Evolutionary conservation across 2,888 invertebrate genomes (phyloP).

Genomic region (Agrypnus murinus): DNA sequence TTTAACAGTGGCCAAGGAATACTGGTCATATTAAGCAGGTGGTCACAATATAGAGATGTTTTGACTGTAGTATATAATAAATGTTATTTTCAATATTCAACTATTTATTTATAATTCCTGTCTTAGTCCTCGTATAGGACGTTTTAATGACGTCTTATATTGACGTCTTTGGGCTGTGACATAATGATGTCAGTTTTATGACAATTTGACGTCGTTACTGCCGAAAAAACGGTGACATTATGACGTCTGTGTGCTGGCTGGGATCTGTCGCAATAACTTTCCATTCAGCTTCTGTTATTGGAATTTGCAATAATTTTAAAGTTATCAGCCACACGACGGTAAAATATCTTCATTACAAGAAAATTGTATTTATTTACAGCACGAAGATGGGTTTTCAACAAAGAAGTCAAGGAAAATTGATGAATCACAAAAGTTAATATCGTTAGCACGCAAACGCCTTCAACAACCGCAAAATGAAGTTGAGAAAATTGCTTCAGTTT

Average conservation of each 20-base stretch:
- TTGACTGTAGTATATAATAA: too few species aligned
- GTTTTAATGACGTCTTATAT: too few species aligned
- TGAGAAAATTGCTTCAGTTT: constrained; percentile 69
- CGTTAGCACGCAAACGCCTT: constrained; percentile 40
- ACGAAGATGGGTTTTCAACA: constrained; percentile 30
- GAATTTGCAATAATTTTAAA: constrained; percentile 39
- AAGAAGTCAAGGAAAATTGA: constrained; percentile 32
- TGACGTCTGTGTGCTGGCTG: constrained; percentile 26
- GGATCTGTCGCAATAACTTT: constrained; percentile 41
- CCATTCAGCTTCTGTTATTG: constrained; percentile 49
- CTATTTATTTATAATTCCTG: too few species aligned
- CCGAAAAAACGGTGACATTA: too few species aligned
- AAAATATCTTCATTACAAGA: neutral
- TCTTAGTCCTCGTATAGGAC: too few species aligned
- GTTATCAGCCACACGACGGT: neutral
- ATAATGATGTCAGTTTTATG: too few species aligned
- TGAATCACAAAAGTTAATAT: constrained; percentile 34
- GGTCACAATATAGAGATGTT: too few species aligned
- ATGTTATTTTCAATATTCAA: too few species aligned
- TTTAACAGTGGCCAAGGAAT: too few species aligned
- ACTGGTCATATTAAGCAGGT: too few species aligned
- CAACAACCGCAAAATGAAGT: constrained; percentile 65
- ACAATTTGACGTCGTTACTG: too few species aligned
- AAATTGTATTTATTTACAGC: constrained; percentile 37
- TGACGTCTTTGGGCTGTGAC: too few species aligned